A percentile compares a stretch with the other conserved stretches of the same genome.
Evolutionary conservation across 2,113 vertebrate genomes (phyloP).

Genomic region (Corydoras maculifer): DNA sequence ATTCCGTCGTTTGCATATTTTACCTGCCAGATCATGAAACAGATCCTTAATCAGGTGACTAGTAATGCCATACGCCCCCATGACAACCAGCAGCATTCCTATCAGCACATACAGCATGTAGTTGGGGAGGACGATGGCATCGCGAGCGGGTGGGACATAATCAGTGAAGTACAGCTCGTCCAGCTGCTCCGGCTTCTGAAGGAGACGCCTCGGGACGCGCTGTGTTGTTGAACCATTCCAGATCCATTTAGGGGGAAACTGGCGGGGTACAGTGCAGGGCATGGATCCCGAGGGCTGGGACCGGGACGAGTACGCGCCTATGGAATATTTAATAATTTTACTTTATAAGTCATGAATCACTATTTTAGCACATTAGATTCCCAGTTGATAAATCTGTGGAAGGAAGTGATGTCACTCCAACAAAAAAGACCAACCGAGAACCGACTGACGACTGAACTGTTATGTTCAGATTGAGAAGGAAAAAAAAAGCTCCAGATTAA

Average conservation of each 20-base stretch:
- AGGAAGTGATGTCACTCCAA: neutral
- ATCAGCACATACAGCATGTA: constrained; percentile 66
- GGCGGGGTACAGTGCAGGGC: neutral
- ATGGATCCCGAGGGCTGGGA: neutral
- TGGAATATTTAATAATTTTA: neutral
- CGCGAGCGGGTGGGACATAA: constrained; percentile 63
- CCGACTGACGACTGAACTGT: too few species aligned
- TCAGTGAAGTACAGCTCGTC: constrained; percentile 51
- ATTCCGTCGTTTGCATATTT: neutral
- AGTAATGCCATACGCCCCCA: constrained; percentile 68
- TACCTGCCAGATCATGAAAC: constrained; percentile 71
- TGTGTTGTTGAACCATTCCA: constrained; percentile 3
- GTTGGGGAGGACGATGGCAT: constrained; percentile 62
- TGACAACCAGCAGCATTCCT: constrained; percentile 54
- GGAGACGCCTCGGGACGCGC: neutral
- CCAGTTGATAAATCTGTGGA: neutral
- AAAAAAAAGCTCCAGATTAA: too few species aligned
- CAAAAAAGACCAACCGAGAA: too few species aligned
- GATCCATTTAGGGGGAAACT: neutral
- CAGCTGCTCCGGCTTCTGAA: constrained; percentile 34
- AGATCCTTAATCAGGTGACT: constrained; percentile 77
- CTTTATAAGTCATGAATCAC: neutral
- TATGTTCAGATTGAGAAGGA: too few species aligned
- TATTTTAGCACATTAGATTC: neutral
- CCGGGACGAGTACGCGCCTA: neutral